Conservation (phyloP, 2,797 vertebrate species). For the Epinephelus coioides region DNA sequence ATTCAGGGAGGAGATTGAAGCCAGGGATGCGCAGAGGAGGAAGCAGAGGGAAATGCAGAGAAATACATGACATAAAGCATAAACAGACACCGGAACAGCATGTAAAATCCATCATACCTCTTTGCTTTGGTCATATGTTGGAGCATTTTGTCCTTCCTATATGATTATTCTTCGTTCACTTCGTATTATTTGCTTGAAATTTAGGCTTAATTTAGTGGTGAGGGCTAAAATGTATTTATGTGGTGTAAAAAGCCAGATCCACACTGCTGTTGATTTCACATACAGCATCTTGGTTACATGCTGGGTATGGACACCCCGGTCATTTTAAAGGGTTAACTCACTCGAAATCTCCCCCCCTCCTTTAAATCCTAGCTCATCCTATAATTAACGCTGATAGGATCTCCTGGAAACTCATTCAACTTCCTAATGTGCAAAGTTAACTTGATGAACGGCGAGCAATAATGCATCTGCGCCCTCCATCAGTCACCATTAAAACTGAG, state of each 20-base stretch:
- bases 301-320: neutral
- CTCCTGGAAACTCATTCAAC: constrained; percentile 74
- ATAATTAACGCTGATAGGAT: constrained; percentile 76
- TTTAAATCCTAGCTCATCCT: constrained; percentile 56
- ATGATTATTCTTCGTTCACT: neutral
- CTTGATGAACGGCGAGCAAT: constrained; percentile 75
- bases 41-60: constrained; percentile 1
- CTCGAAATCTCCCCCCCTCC: neutral
- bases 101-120: neutral
- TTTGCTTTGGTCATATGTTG: constrained; percentile 10
- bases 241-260: neutral
- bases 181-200: neutral
- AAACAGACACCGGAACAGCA: neutral
- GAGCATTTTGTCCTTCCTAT: neutral
- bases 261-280: constrained; percentile 4
- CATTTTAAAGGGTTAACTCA: constrained; percentile 36
- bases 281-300: constrained; percentile 4
- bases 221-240: neutral
- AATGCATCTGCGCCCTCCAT: constrained; percentile 68
- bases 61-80: constrained; percentile 16
- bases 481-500: constrained; percentile 77
- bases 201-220: neutral
- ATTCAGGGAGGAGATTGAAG: constrained; percentile 48
- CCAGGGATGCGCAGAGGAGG: constrained; percentile 18
- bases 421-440: constrained; percentile 79